Conservation (phyloP, 2,888 invertebrate genomes). For the Polymixis flavicincta region DNA sequence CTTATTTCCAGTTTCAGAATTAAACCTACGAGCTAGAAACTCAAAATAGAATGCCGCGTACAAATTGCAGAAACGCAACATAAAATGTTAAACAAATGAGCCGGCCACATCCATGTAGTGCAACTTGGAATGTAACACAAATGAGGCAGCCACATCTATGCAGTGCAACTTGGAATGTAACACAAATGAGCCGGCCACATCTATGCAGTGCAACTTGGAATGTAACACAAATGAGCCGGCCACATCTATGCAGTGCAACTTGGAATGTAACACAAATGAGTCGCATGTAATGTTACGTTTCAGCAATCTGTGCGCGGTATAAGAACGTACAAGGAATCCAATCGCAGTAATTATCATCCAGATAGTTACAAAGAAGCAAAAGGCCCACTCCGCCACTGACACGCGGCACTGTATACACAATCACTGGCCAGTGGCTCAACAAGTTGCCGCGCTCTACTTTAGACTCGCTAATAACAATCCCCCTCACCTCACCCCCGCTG, state of each 20-base stretch:
- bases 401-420: not conserved
- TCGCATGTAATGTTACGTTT: not conserved
- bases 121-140: not conserved
- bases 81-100: not conserved
- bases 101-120: too few species aligned
- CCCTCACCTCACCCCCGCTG: not conserved
- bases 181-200: not conserved
- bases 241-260: too few species aligned
- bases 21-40: not conserved
- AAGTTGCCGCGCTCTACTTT: slow-evolving; percentile 31
- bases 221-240: not conserved
- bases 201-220: too few species aligned
- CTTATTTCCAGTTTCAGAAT: not conserved
- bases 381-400: not conserved
- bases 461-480: slow-evolving; percentile 2
- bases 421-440: slow-evolving; percentile 26
- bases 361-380: not conserved
- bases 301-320: not conserved
- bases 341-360: not conserved
- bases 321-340: not conserved
- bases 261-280: not conserved
- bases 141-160: too few species aligned
- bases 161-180: not conserved
- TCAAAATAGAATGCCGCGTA: not conserved
- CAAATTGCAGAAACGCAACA: not conserved